Conservation (phyloP, 2,888 invertebrate species). For the Chrysotoxum bicinctum region DNA sequence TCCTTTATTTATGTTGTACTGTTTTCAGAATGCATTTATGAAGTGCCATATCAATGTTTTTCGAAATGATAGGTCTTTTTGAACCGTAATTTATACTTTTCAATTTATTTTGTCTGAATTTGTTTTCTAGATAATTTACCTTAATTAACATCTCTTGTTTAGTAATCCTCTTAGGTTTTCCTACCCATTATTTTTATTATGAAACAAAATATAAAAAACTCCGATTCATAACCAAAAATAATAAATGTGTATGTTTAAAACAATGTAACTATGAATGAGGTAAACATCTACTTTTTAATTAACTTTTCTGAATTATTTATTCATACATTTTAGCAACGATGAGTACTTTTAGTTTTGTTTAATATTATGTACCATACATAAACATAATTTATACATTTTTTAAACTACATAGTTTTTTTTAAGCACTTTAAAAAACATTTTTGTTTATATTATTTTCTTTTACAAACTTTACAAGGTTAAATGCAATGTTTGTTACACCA, state of each 20-base stretch:
- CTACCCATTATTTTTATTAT: no score
- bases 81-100: no score
- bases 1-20: no score
- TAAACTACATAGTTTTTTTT: neutral
- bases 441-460: constrained; percentile 21
- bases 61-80: no score
- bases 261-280: neutral
- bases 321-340: neutral
- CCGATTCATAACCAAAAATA: constrained; percentile 1
- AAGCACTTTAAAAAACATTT: neutral
- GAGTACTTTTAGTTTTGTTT: neutral
- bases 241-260: neutral
- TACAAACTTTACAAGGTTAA: constrained; percentile 59
- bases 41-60: no score
- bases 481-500: constrained; percentile 38
- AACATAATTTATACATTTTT: neutral
- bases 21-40: no score
- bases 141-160: no score
- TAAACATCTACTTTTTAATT: neutral
- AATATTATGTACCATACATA: neutral
- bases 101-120: no score
- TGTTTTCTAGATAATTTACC: no score
- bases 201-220: neutral
- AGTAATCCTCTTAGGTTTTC: no score
- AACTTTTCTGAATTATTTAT: neutral